These are phyloP conservation scores for Laspeyria flexula DNA, from an alignment of 2,888 invertebrate genomes.

Conservation along the genomic window DNA sequence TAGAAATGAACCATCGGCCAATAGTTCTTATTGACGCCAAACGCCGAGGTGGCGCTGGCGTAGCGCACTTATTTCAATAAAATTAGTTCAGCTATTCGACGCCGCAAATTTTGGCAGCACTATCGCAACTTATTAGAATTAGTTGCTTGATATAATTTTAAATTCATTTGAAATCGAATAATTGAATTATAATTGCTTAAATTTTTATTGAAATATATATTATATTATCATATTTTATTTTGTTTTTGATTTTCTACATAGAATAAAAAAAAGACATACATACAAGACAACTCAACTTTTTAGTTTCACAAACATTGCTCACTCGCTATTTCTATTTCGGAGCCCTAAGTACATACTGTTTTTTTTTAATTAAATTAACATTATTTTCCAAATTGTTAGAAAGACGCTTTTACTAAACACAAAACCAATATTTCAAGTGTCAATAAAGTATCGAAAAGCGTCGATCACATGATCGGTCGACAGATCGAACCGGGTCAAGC, in stretches of 20 bases:
- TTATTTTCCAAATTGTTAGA: not conserved
- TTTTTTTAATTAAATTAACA: too few relatives aligned
- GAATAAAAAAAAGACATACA: too few relatives aligned
- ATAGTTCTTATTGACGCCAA: constrained; percentile 66
- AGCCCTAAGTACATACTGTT: too few relatives aligned
- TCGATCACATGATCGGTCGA: constrained; percentile 82
- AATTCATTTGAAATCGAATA: not conserved
- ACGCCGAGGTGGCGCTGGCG: constrained; percentile 59
- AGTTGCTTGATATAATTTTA: not conserved
- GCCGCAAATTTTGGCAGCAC: constrained; percentile 68
- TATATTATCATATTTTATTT: too few relatives aligned
- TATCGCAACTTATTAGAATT: constrained; percentile 43
- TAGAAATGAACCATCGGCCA: constrained; percentile 75
- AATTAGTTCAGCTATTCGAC: constrained; percentile 80
- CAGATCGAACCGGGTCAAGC: constrained; percentile 85
- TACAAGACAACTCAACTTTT: too few relatives aligned
- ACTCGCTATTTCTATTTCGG: too few relatives aligned
- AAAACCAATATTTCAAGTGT: constrained; percentile 49
- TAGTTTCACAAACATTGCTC: too few relatives aligned
- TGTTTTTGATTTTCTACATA: too few relatives aligned
- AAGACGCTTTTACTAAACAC: constrained; percentile 13
- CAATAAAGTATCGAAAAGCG: constrained; percentile 72
- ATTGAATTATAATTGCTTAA: too few relatives aligned
- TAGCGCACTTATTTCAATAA: constrained; percentile 34
- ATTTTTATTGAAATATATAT: too few relatives aligned